These are phyloP conservation scores for Sinonovacula constricta DNA, from an alignment of 1,140 invertebrate genomes.

Conservation along the genomic window DNA sequence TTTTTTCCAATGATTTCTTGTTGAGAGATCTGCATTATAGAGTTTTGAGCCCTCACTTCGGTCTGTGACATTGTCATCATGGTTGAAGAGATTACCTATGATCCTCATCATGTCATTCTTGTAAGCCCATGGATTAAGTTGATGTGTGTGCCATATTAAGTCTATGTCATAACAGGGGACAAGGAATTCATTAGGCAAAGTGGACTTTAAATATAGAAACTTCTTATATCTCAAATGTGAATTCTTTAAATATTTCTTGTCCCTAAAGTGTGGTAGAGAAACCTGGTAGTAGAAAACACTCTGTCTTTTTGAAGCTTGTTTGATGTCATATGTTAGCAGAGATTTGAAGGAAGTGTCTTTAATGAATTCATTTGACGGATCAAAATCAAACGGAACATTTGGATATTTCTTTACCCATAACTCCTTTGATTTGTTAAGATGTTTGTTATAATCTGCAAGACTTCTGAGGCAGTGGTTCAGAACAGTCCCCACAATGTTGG, in stretches of 20 bases:
- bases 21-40: constrained; percentile 59
- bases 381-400: constrained; percentile 60
- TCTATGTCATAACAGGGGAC: constrained; percentile 81
- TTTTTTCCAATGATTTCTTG: constrained; percentile 68
- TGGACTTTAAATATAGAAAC: constrained; percentile 78
- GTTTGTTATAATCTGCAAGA: background rate
- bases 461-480: constrained; percentile 77
- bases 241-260: constrained; percentile 76
- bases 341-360: constrained; percentile 40
- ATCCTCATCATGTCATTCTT: constrained; percentile 75
- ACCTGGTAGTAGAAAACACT: constrained; percentile 78
- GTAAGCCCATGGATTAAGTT: constrained; percentile 78
- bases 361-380: constrained; percentile 19
- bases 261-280: constrained; percentile 79
- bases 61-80: too few relatives aligned
- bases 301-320: constrained; percentile 77
- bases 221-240: constrained; percentile 79
- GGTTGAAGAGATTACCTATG: too few relatives aligned
- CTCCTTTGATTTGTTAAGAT: constrained; percentile 14
- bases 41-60: constrained; percentile 76
- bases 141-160: constrained; percentile 80
- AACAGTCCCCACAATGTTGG: constrained; percentile 73
- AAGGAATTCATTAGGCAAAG: constrained; percentile 77
- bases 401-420: constrained; percentile 58
- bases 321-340: constrained; percentile 74